phyloP scores from a whole-genome alignment of 2,113 vertebrate genomes.

The Lycocorax pyrrhopterus region DNA sequence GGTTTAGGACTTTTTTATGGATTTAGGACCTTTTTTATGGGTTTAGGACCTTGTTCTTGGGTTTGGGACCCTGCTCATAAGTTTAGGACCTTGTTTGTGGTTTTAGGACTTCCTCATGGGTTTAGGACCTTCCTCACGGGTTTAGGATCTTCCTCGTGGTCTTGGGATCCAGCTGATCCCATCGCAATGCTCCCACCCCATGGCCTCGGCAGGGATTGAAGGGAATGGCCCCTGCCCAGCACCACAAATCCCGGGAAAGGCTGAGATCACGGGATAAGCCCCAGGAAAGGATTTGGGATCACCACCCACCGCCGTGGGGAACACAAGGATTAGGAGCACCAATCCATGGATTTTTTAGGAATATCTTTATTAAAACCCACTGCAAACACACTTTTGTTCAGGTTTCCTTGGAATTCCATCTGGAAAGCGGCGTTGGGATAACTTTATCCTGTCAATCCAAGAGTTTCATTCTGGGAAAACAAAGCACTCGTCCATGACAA shows the following conservation, averaged over 20 bases:
- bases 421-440: neutral
- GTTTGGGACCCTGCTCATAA: rapidly evolving
- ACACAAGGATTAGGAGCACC: too few relatives aligned
- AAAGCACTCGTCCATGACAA: neutral
- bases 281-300: neutral
- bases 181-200: neutral
- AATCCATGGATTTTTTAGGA: neutral
- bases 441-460: neutral
- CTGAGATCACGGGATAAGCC: neutral
- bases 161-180: neutral
- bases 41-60: rapidly evolving
- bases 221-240: neutral
- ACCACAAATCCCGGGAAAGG: neutral
- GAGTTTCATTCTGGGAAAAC: neutral
- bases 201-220: rapidly evolving
- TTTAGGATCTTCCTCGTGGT: neutral
- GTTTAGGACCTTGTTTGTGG: rapidly evolving
- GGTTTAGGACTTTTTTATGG: neutral
- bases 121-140: rapidly evolving
- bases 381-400: neutral
- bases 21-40: rapidly evolving
- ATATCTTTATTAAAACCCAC: neutral
- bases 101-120: neutral
- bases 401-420: neutral
- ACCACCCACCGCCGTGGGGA: rapidly evolving